phyloP scores from a whole-genome alignment of 1,140 invertebrate genomes.

The Zaprionus gabonicus region DNA sequence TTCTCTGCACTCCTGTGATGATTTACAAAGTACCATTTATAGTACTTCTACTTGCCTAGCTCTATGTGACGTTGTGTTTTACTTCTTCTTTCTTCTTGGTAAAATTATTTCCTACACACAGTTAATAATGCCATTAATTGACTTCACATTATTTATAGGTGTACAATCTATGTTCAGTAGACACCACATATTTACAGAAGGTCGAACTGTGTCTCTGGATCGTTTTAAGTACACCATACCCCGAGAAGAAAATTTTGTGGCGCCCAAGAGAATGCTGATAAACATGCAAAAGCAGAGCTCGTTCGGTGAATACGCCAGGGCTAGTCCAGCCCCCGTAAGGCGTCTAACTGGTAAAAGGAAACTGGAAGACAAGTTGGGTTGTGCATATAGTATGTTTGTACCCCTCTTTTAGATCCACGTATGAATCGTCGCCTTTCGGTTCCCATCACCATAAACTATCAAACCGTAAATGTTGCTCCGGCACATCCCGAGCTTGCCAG shows the following conservation, averaged over 20 bases:
- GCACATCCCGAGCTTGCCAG: slow-evolving; percentile 41
- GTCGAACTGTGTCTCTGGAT: slow-evolving; percentile 69
- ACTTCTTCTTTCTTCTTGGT: slow-evolving; percentile 10
- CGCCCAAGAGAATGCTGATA: slow-evolving; percentile 15
- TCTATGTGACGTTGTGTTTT: slow-evolving; percentile 19
- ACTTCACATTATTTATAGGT: slow-evolving; percentile 1
- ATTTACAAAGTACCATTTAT: slow-evolving; percentile 43
- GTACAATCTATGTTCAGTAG: slow-evolving; percentile 37
- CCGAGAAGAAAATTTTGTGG: slow-evolving; percentile 12
- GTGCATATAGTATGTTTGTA: background rate
- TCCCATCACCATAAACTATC: slow-evolving; percentile 70
- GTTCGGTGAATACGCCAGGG: slow-evolving; percentile 16
- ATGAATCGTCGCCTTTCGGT: slow-evolving; percentile 61
- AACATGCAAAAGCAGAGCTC: slow-evolving; percentile 32
- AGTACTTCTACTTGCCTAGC: slow-evolving; percentile 25
- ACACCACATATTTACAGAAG: slow-evolving; percentile 60
- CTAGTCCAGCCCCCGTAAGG: slow-evolving; percentile 4
- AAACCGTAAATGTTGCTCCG: slow-evolving; percentile 49
- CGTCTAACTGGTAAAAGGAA: background rate
- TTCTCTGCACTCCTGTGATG: slow-evolving; percentile 75
- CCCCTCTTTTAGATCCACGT: slow-evolving; percentile 31
- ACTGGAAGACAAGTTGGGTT: background rate
- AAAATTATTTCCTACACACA: background rate
- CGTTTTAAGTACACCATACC: slow-evolving; percentile 54
- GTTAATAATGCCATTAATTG: slow-evolving; percentile 1